Percentiles rank a stretch among this genome's conserved stretches.
phyloP scores from a whole-genome alignment of 2,797 vertebrate genomes.

The Loriculus beryllinus region DNA sequence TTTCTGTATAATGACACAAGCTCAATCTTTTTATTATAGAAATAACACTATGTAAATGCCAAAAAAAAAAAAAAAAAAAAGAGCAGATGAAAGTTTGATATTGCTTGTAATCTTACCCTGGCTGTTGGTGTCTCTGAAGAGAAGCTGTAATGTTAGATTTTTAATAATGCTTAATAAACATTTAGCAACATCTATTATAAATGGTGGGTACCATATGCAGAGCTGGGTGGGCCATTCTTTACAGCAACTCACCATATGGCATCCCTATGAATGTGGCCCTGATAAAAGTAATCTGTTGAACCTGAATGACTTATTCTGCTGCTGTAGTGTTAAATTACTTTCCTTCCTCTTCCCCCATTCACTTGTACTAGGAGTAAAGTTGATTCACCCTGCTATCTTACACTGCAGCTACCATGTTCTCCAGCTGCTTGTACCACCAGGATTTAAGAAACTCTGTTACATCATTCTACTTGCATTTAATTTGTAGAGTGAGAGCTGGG shows the following conservation, averaged over 20 bases:
- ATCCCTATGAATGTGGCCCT: constrained; percentile 75
- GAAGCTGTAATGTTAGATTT: constrained; percentile 73
- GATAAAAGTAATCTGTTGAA: constrained; percentile 66
- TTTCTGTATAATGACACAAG: background rate
- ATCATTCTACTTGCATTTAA: background rate
- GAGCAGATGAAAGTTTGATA: constrained; percentile 23
- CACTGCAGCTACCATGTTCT: background rate
- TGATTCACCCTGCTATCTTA: background rate
- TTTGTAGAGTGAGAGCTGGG: background rate
- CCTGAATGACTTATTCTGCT: background rate
- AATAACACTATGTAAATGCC: background rate
- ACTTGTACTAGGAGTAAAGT: background rate
- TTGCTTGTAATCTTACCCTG: constrained; percentile 72
- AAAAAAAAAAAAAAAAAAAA: background rate
- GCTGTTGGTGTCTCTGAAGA: constrained; percentile 53
- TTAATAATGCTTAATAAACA: constrained; percentile 60
- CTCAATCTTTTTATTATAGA: background rate
- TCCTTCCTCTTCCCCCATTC: constrained; percentile 25
- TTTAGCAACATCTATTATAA: constrained; percentile 67
- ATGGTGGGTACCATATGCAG: constrained; percentile 74
- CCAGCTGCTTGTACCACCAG: background rate
- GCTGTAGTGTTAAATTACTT: constrained; percentile 80
- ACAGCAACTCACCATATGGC: constrained; percentile 84
- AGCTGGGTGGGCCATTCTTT: constrained; percentile 72
- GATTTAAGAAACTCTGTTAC: background rate